A percentile compares a stretch with the other conserved stretches of the same genome.
Evolutionary conservation across 64 coral and sea anemone species (phyloP).

Genomic region (Acropora yongei): DNA sequence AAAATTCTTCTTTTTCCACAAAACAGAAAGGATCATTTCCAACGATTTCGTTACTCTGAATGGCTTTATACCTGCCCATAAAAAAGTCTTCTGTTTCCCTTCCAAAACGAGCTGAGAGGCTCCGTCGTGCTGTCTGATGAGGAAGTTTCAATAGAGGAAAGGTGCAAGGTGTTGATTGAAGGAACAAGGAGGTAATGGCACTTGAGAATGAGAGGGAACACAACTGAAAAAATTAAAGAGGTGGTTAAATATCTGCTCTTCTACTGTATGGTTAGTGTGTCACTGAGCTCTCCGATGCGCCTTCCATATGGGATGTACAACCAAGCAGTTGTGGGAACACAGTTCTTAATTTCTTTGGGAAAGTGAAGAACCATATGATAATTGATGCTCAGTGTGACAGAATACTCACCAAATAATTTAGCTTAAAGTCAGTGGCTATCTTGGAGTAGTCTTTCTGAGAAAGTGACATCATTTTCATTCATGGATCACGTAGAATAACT

Average conservation of each 20-base stretch:
- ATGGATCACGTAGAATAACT: background rate
- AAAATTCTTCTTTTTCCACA: conserved; percentile 14
- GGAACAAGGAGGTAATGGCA: background rate
- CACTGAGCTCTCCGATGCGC: conserved; percentile 28
- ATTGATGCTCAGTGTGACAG: conserved; percentile 4
- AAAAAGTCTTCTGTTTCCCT: conserved; percentile 33
- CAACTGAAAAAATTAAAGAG: background rate
- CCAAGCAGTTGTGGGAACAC: conserved; percentile 29
- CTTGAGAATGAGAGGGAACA: conserved; percentile 2
- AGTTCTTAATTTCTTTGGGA: conserved; percentile 25
- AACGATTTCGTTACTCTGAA: no score
- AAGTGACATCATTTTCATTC: background rate
- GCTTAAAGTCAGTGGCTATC: background rate
- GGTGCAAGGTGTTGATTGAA: background rate
- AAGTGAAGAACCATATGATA: conserved; percentile 46
- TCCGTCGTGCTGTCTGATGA: background rate
- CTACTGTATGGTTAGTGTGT: background rate
- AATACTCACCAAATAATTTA: conserved; percentile 25
- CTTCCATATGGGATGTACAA: conserved; percentile 36
- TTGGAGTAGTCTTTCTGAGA: background rate
- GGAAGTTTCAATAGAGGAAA: conserved; percentile 10
- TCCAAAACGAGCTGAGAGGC: background rate
- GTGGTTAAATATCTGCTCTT: conserved; percentile 43
- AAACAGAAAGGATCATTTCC: background rate
- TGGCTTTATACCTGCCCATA: background rate